Evolutionary conservation across 2,888 invertebrate species (phyloP), one percentile per base, ranked within the genome.

Genomic region (Agonopterix subpropinquella): DNA sequence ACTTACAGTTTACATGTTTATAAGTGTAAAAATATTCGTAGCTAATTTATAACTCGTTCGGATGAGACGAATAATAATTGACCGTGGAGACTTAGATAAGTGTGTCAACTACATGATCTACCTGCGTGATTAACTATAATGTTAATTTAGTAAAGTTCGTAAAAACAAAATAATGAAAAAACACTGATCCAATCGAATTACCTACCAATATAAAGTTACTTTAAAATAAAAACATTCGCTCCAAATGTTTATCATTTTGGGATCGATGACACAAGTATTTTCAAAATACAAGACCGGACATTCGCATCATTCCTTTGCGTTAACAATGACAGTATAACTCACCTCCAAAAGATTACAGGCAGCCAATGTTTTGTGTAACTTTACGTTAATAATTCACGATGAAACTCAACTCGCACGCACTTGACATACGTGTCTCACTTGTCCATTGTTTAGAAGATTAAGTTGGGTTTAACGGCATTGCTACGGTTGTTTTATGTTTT

Each of bases 271-370:
- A 28, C 44, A n/a, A 18, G 51, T 64, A 64, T 65, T 70, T 69
- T 64, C 60, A 60, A 62, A 67, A 65, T 64, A 42, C 55, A 53
- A 50, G 53, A 49, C 54, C 55, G 50, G 62, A 46, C 48, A 54
- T 57, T 53, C 56, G 54, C 60, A 57, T 61, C 64, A 65, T 62
- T 56, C 53, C 55, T 62, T 54, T 57, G 39, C 11, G 36, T 15
- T 43, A 15, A 44, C 47, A 64, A 60, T 60, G 58, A 66, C 60
- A 66, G 66, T 66, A 69, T 53, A 70, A 73, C 70, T 71, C 60
- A 71, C 70, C 67, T 63, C 59, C 57, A 56, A 66, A 47, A 42
- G 42, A 45, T 15, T 44, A 11, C 13, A 43, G 37, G 48, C 49
- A 44, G 9, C 39, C 39, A 39, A 39, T 28, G 46, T 36, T 44